Evolutionary conservation across 2,113 vertebrate species (phyloP).

Genomic region (Ranitomeya imitator): DNA sequence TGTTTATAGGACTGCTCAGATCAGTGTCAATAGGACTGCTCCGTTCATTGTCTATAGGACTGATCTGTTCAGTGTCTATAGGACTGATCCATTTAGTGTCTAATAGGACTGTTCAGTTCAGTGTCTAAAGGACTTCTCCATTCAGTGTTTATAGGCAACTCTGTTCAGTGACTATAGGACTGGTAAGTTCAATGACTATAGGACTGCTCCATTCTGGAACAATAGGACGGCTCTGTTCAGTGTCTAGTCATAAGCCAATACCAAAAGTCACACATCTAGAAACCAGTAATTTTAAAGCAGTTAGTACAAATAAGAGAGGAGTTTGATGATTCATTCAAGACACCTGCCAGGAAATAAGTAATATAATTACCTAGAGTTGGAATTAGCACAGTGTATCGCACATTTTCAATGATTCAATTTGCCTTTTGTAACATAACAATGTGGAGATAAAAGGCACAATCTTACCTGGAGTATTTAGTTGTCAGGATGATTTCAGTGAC

Average conservation of each 20-base stretch:
- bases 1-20: too few species aligned
- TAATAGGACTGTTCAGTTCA: too few species aligned
- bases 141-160: too few species aligned
- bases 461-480: conserved; percentile 28
- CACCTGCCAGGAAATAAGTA: conserved; percentile 13
- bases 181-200: too few species aligned
- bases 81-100: too few species aligned
- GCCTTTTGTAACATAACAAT: conserved; percentile 10
- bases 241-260: neutral
- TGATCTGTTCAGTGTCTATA: too few species aligned
- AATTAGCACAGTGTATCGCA: neutral
- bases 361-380: conserved; percentile 3
- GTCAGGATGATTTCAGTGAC: conserved; percentile 20
- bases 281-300: neutral
- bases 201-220: too few species aligned
- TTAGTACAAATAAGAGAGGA: neutral
- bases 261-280: neutral
- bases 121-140: too few species aligned
- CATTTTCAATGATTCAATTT: conserved; percentile 2
- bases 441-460: neutral
- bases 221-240: too few species aligned
- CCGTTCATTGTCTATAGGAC: too few species aligned
- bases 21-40: too few species aligned
- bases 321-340: conserved; percentile 11
- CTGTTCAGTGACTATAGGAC: too few species aligned